Base-by-base conservation (phyloP, 2,113 vertebrate genomes). In the Brachyhypopomus gauderio region DNA sequence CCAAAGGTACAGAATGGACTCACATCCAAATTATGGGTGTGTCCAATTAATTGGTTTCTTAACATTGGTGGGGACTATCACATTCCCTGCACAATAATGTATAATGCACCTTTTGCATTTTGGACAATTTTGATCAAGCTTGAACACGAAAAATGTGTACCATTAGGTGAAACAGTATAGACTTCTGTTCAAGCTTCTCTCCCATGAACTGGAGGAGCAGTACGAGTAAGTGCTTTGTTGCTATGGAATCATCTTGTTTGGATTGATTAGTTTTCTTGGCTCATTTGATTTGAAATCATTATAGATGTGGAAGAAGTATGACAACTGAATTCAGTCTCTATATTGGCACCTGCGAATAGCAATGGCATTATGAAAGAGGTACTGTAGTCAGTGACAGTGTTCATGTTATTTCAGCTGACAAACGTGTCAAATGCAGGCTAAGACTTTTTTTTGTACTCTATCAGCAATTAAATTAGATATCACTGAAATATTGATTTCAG, bases 241-340 rank as follows among this genome's bases (percentile, higher is more conserved):
- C 38, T 66, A 73, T 36, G 55, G 78, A 78, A 83, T 83, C 48
- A 73, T 77, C 56, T 80, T 72, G 70, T 81, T 80, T 71, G 64
- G 45, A 86, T 74, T 66, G 63, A 83, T 81, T 83, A 73, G 30
- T 62, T 56, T 70, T 71, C 45, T 56, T 77, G 36, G 72, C 36
- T 85, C 73, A 76, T 81, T 79, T 83, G 45, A 72, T 84, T 75
- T 77, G 56, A 69, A 77, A 70, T 55, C 62, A 77, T 77, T 83
- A 52, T 41, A 72, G 67, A 56, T 67, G 72, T 56, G 67, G 60
- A 48, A 75, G 72, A 78, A 77, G 82, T 73, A 67, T 78, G 70
- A 66, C n/a, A 62, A 27, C 67, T 80, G 38, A 85, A 81, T 64
- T 80, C 52, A 75, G 58, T 79, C 66, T 60, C 56, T 77, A 85